Evolutionary conservation across 2,888 invertebrate genomes (phyloP).

Genomic region (Euspilapteryx auroguttella): DNA sequence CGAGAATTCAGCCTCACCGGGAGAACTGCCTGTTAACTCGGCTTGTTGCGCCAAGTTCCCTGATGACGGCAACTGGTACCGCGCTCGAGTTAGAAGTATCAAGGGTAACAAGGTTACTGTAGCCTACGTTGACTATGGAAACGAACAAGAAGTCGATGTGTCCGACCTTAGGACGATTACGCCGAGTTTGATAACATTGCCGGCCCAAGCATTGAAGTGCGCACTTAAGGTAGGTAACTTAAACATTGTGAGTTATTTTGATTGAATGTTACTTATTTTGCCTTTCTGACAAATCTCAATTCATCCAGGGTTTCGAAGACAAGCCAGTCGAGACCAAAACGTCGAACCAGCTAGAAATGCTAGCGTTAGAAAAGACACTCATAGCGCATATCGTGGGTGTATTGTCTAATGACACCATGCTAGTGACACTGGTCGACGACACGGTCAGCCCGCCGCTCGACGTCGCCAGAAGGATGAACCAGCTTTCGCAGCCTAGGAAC

Average conservation of each 20-base stretch:
- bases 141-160: conserved; percentile 75
- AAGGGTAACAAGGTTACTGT: conserved; percentile 66
- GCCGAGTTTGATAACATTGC: conserved; percentile 64
- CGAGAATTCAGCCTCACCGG: conserved; percentile 39
- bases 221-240: conserved; percentile 61
- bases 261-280: too few species aligned
- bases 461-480: conserved; percentile 56
- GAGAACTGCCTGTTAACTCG: conserved; percentile 57
- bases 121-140: conserved; percentile 93
- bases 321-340: conserved; percentile 57
- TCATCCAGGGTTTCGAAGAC: conserved; percentile 53
- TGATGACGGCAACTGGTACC: conserved; percentile 85
- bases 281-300: too few species aligned
- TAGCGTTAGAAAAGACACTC: conserved; percentile 67
- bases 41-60: conserved; percentile 82
- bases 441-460: conserved; percentile 54
- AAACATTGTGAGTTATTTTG: not conserved
- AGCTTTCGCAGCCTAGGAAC: conserved; percentile 36
- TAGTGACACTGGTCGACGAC: conserved; percentile 66
- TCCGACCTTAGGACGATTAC: conserved; percentile 66
- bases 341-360: conserved; percentile 66
- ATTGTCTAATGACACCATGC: conserved; percentile 48
- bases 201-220: conserved; percentile 77
- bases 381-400: conserved; percentile 61
- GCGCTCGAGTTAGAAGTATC: conserved; percentile 74